Base-by-base conservation (phyloP, 2,888 invertebrate genomes). In the Oxytorus armatus region DNA sequence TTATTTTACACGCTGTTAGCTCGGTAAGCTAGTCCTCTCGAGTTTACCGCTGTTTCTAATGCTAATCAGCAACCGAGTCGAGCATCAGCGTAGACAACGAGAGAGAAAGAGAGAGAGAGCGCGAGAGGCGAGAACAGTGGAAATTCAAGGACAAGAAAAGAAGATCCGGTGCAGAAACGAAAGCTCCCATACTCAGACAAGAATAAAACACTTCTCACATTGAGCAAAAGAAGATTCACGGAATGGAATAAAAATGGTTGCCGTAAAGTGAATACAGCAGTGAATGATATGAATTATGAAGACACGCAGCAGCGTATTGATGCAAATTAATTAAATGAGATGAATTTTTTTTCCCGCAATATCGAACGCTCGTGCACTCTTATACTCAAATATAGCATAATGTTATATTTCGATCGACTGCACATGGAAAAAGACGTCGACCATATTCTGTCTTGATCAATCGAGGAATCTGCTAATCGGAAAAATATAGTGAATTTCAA, bases 1-100 rank as follows among this genome's bases (percentile, higher is more conserved):
- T 92, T 92, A 92, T 92, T 92, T 92, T 92, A 92, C 92, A 92
- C 92, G 90, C 92, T 91, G 92, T 92, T 92, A 90, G 87, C 90
- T 92, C 89, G 88, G 89, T 90, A 91, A 91, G 90, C 89, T 90
- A 89, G 88, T 86, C 87, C 85, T 74, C 73, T 69, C 86, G 88
- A 90, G 90, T 91, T 91, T 90, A 91, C 90, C 89, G 90, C 90
- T 90, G 89, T 89, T 90, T 90, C 90, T 91, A 80, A 91, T 91
- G 91, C 90, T 91, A 91, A 91, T 91, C 87, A 90, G 89, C 85
- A 82, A 78, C 84, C 72, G 29, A 7, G 57, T 44, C 21, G 39
- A 65, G 44, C 47, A 72, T 29, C n/a, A 21, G 29, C 61, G 23
- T 11, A 44, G 65, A 57, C 11, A 49, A 49, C 25, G 25, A 42